phyloP scores from a whole-genome alignment of 2,888 invertebrate species.

The Zeuzera pyrina region DNA sequence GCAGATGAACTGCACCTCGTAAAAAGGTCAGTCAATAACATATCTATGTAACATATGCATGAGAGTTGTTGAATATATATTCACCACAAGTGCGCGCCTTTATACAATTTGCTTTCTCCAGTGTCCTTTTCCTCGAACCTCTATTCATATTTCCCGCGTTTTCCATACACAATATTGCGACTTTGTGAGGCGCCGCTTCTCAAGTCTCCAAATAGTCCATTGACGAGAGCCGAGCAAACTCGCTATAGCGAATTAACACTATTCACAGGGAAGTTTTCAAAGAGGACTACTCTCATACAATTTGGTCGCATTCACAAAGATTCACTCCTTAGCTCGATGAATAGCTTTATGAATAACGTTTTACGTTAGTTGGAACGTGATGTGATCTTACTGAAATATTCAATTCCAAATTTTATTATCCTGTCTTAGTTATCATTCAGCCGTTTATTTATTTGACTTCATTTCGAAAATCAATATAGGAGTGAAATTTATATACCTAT shows the following conservation, averaged over 20 bases:
- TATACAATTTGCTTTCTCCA: no score
- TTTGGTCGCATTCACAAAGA: conserved; percentile 73
- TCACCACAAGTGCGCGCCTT: no score
- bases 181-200: conserved; percentile 51
- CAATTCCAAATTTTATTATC: conserved; percentile 1
- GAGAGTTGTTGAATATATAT: no score
- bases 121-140: conserved; percentile 38
- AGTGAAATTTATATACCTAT: no score
- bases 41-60: no score
- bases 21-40: no score
- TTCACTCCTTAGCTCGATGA: conserved; percentile 66
- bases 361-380: conserved; percentile 43
- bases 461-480: no score
- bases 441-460: no score
- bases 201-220: conserved; percentile 68
- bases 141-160: conserved; percentile 65
- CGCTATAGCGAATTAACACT: conserved; percentile 73
- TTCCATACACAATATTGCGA: conserved; percentile 68
- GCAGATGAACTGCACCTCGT: no score
- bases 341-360: conserved; percentile 62
- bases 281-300: conserved; percentile 72
- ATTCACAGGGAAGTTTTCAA: conserved; percentile 70
- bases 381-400: conserved; percentile 24
- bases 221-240: conserved; percentile 68
- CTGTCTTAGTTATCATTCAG: no score